Conservation (phyloP, 2,888 invertebrate species). For the Zelleria hepariella region DNA sequence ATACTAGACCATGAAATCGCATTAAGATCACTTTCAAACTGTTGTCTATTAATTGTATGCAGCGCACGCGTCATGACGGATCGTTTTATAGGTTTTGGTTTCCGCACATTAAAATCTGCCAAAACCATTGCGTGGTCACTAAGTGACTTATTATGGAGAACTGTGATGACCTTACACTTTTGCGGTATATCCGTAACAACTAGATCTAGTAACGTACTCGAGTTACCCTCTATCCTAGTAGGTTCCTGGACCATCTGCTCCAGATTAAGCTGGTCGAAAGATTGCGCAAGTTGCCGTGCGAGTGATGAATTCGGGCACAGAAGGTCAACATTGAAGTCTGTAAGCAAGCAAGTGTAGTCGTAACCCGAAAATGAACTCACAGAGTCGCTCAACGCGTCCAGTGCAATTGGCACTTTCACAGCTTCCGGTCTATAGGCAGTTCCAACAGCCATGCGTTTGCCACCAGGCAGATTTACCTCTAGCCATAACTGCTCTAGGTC, state of each 20-base stretch:
- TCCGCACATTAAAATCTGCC: background rate
- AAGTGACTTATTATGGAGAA: background rate
- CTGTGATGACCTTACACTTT: background rate
- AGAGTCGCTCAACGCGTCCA: slow-evolving; percentile 3
- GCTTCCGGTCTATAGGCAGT: slow-evolving; percentile 4
- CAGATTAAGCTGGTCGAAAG: too few species aligned
- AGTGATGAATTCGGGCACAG: too few species aligned
- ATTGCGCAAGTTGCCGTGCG: too few species aligned
- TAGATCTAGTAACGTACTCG: background rate
- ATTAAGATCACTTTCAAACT: background rate
- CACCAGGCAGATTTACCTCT: background rate
- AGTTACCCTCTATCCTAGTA: background rate
- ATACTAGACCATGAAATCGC: background rate
- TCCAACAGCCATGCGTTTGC: background rate
- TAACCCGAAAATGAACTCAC: background rate
- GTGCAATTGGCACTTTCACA: background rate
- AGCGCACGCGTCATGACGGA: background rate
- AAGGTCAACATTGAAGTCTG: background rate
- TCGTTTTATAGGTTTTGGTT: background rate
- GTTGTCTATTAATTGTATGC: background rate
- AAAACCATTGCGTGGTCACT: background rate
- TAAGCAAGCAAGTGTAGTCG: background rate
- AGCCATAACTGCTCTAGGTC: slow-evolving; percentile 1
- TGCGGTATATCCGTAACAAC: background rate
- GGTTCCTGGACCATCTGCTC: background rate